These are phyloP conservation scores for Pteruthius melanotis DNA, from an alignment of 2,113 vertebrate genomes.

Conservation along the genomic window DNA sequence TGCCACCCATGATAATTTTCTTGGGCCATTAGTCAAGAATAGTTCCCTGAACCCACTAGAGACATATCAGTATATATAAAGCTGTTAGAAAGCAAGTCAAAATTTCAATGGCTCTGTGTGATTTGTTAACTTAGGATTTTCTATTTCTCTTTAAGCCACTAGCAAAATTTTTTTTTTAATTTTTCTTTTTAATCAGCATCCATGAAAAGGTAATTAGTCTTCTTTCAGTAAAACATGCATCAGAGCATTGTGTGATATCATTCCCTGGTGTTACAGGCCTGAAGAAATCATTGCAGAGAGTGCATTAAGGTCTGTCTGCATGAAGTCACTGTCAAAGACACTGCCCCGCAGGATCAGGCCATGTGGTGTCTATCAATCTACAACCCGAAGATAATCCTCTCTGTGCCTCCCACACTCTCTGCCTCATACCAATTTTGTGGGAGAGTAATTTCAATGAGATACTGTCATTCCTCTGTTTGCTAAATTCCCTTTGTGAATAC, in stretches of 20 bases:
- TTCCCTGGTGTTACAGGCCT: neutral
- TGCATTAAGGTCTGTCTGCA: neutral
- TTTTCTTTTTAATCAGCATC: neutral
- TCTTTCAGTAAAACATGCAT: neutral
- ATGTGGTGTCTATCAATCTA: conserved; percentile 16
- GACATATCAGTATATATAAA: neutral
- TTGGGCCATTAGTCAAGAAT: neutral
- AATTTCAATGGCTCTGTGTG: neutral
- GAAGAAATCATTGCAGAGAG: neutral
- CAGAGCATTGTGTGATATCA: neutral
- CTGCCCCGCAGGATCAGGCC: neutral
- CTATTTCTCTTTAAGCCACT: neutral
- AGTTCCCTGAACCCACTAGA: neutral
- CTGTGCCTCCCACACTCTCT: neutral
- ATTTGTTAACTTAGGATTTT: neutral
- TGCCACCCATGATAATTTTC: neutral
- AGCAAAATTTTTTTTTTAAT: no score
- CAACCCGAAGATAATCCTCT: neutral
- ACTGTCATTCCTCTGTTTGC: neutral
- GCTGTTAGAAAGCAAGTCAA: neutral
- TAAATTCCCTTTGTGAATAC: neutral
- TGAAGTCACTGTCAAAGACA: neutral
- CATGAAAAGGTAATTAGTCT: neutral
- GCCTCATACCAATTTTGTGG: neutral
- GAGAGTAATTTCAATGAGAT: conserved; percentile 9